phyloP scores from a whole-genome alignment of 2,797 vertebrate genomes.

The Hapalemur alaotrensis region DNA sequence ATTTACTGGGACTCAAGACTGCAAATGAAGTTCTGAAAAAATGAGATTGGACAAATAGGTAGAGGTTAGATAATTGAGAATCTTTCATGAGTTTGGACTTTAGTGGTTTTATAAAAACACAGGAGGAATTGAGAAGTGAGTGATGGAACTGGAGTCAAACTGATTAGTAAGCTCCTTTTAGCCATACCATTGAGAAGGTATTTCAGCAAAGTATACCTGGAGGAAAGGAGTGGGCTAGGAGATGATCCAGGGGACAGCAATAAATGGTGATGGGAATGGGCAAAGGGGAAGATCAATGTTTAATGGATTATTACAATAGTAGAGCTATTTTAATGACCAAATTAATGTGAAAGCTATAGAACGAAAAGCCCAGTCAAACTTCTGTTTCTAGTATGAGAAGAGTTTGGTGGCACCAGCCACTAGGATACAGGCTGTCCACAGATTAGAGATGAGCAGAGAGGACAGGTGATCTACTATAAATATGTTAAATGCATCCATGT shows the following conservation, averaged over 20 bases:
- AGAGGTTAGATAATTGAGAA: neutral
- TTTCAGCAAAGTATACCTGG: neutral
- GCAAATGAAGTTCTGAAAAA: neutral
- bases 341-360: neutral
- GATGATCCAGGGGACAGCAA: rapidly evolving
- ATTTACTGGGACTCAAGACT: neutral
- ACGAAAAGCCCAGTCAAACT: neutral
- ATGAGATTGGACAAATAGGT: neutral
- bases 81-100: neutral
- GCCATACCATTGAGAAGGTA: neutral
- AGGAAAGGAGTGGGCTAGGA: neutral
- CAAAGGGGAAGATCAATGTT: neutral
- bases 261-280: neutral
- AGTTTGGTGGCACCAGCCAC: neutral
- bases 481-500: rapidly evolving
- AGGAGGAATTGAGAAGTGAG: neutral
- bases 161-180: neutral
- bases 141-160: neutral
- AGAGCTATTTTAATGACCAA: neutral
- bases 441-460: neutral
- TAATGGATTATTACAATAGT: rapidly evolving
- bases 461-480: too few species aligned
- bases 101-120: neutral
- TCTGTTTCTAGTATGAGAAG: neutral
- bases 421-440: neutral